These are phyloP conservation scores for Drosophila nannoptera DNA, from an alignment of 1,140 invertebrate species.

Conservation along the genomic window DNA sequence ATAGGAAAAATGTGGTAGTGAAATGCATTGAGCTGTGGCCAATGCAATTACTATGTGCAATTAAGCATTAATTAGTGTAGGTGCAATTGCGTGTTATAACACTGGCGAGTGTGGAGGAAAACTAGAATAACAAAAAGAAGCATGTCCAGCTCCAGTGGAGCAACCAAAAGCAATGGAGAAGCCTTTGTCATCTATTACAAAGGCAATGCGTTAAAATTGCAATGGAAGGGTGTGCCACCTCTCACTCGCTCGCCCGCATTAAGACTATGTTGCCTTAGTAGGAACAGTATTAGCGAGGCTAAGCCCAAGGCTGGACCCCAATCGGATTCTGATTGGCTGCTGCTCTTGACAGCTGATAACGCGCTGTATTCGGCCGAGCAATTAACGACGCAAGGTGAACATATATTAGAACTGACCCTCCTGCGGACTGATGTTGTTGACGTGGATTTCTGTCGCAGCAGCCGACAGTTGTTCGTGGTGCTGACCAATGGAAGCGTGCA, in stretches of 20 bases:
- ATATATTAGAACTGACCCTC: conserved; percentile 42
- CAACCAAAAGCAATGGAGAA: conserved; percentile 27
- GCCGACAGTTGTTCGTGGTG: conserved; percentile 59
- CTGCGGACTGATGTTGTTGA: conserved; percentile 56
- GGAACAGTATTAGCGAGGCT: neutral
- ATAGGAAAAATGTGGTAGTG: conserved; percentile 18
- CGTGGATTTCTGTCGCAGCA: conserved; percentile 60
- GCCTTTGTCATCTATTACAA: conserved; percentile 53
- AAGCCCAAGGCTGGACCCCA: neutral
- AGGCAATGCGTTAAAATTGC: conserved; percentile 43
- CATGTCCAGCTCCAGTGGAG: conserved; percentile 25
- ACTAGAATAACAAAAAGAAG: conserved; percentile 20
- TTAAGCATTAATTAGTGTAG: conserved; percentile 23
- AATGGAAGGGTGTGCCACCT: conserved; percentile 61
- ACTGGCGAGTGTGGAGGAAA: conserved; percentile 25
- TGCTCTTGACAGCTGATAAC: conserved; percentile 67
- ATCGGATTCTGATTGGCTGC: conserved; percentile 23
- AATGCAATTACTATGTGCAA: conserved; percentile 34
- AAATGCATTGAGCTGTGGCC: conserved; percentile 4
- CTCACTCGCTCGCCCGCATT: conserved; percentile 53
- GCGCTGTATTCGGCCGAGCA: conserved; percentile 47
- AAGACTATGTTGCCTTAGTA: conserved; percentile 40
- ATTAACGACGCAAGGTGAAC: neutral
- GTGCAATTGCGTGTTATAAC: conserved; percentile 47
- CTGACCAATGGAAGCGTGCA: conserved; percentile 51